Base-by-base conservation (phyloP, 1,140 invertebrate species). In the Whitmania pigra region DNA sequence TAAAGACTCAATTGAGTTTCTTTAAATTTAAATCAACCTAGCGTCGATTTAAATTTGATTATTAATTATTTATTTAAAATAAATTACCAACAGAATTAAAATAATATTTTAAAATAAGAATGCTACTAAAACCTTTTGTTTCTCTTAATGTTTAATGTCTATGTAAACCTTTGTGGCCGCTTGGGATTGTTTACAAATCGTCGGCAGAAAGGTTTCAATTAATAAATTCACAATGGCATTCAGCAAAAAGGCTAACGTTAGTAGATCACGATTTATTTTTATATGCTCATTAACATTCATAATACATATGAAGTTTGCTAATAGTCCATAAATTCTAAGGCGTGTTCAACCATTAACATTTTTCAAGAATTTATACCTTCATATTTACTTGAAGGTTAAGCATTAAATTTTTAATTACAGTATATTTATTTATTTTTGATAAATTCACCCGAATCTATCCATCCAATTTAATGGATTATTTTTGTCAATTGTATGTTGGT, bases 171-270 rank as follows among this genome's bases (percentile, higher is more conserved):
- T 7, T 5, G 43, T 49, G 13, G 43, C 43, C 43, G 43, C 43
- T 49, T 13, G 2, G 43, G 9, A 49, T 49, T 49, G 43, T 49
- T 49, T 49, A 49, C 43, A 49, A 63, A 15, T 63, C 57, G 13
- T 18, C 57, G 11, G 57, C 22, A 22, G 57, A 63, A 4, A 5
- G 55, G 17, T 63, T 63, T 31, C 57, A 15, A 20, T 63, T 63
- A 63, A 31, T 63, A 25, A 25, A 4, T 25, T 1, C 29, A 13
- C 22, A 13, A 63, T 63, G 57, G 57, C 57, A 25, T 63, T 63
- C 29, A 63, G 29, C 29, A 63, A 63, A 31, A 63, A 63, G 18
- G 29, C 22, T 31, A 63, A 63, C 57, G 57, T 63, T 63, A 63
- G 57, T 63, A 0, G 9, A 15, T 63, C 18, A 25, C 22, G 11